These are phyloP conservation scores for Martes martes DNA, from an alignment of 2,113 vertebrate genomes.

Conservation along the genomic window DNA sequence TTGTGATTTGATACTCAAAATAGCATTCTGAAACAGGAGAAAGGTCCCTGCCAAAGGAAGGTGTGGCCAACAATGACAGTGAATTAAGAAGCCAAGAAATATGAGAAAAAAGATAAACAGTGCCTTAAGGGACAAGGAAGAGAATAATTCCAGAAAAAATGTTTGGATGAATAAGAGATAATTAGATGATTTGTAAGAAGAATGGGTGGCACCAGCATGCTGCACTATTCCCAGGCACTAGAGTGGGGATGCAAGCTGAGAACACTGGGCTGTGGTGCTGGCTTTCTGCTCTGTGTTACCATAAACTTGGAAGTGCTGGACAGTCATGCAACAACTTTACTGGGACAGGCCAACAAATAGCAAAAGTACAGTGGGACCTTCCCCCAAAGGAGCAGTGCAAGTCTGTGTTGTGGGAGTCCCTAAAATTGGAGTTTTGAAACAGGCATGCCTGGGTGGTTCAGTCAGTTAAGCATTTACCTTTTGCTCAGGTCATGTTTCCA, in stretches of 20 bases:
- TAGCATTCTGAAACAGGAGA: background rate
- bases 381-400: background rate
- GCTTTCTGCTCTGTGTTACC: background rate
- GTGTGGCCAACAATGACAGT: background rate
- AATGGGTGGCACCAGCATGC: background rate
- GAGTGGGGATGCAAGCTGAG: background rate
- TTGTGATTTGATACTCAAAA: background rate
- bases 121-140: background rate
- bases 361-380: background rate
- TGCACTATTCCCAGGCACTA: background rate
- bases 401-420: background rate
- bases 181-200: background rate
- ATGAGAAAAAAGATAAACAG: background rate
- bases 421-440: background rate
- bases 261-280: background rate
- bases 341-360: background rate
- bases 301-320: background rate
- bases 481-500: too few species aligned
- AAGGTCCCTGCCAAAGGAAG: background rate
- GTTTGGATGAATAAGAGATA: background rate
- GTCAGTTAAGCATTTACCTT: background rate
- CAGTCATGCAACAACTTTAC: background rate
- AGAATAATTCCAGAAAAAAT: background rate
- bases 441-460: background rate
- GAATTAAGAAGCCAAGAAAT: background rate